Base-by-base conservation (phyloP, 1,140 invertebrate species). In the Scaptomyza graminum region DNA sequence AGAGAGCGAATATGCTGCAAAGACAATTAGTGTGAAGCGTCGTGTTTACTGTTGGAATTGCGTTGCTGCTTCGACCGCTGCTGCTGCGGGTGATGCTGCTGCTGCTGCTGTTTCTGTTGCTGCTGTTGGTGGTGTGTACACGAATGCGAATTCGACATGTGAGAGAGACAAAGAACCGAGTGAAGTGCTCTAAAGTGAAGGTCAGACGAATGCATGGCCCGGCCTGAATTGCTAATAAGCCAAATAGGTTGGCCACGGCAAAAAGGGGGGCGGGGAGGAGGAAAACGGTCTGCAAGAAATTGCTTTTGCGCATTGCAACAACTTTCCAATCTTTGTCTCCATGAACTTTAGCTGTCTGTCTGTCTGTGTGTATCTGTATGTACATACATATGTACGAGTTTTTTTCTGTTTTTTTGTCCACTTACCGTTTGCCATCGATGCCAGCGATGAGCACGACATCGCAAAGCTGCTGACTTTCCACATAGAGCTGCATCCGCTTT, bases 401-500 rank as follows among this genome's bases (percentile, higher is more conserved):
- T n/a, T n/a, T n/a, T 41, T 12, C 8, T 11, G 46, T 5, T 43
- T 13, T 60, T 59, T 57, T 16, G 28, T 64, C 11, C 46, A 79
- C 87, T 91, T 92, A 95, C 94, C 94, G 94, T 83, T 93, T 93
- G 61, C 94, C 93, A 91, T 93, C 92, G 56, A 91, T 92, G 84
- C 94, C 95, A 72, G 95, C 96, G 79, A 97, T 94, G 15, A 97
- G 93, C 18, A 94, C 94, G 31, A 97, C 95, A 93, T 97, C 96
- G 79, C 95, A 96, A 56, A 97, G 92, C 90, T 96, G 95, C 76
- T 96, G 94, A 65, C 95, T 94, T 76, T 96, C 94, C 56, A 96
- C 94, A 92, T 97, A 97, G 46, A 93, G 93, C 89, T 96, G 96
- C 95, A 98, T 97, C 83, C 95, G 95, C 66, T 94, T 94, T 44